phyloP scores from a whole-genome alignment of 2,113 vertebrate genomes.

The Siniperca knerii region DNA sequence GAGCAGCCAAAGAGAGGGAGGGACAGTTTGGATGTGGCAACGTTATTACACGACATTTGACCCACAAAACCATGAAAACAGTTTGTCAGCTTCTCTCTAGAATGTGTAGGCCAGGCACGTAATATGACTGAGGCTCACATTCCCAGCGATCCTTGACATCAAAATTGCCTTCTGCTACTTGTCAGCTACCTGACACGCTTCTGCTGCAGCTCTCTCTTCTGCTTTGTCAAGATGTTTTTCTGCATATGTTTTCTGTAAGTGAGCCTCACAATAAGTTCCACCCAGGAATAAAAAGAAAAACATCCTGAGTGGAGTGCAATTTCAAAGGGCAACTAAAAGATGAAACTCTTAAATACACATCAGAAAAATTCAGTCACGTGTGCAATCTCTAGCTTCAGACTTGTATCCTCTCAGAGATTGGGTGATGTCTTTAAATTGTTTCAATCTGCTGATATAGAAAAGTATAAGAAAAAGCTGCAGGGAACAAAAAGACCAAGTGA shows the following conservation, averaged over 20 bases:
- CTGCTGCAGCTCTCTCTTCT: conserved; percentile 20
- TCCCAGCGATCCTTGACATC: conserved; percentile 27
- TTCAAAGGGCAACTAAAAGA: neutral
- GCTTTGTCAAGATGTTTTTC: conserved; percentile 11
- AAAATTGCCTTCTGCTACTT: conserved; percentile 23
- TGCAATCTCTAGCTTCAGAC: neutral
- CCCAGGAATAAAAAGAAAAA: neutral
- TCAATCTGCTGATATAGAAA: neutral
- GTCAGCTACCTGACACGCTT: conserved; percentile 34
- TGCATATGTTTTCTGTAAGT: conserved; percentile 5
- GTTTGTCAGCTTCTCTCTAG: neutral
- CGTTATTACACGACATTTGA: neutral
- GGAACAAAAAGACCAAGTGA: conserved; percentile 7
- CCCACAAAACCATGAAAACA: neutral
- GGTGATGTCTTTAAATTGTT: neutral
- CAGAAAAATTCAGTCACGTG: neutral
- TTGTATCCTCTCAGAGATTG: neutral
- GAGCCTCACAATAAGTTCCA: neutral
- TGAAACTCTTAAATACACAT: neutral
- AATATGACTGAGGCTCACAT: neutral
- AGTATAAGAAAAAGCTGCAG: neutral
- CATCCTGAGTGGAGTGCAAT: neutral
- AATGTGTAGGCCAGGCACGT: neutral
- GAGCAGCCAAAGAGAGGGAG: neutral
- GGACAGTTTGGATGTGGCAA: neutral